phyloP scores from a whole-genome alignment of 2,888 invertebrate genomes.

The Polymixis lichenea region DNA sequence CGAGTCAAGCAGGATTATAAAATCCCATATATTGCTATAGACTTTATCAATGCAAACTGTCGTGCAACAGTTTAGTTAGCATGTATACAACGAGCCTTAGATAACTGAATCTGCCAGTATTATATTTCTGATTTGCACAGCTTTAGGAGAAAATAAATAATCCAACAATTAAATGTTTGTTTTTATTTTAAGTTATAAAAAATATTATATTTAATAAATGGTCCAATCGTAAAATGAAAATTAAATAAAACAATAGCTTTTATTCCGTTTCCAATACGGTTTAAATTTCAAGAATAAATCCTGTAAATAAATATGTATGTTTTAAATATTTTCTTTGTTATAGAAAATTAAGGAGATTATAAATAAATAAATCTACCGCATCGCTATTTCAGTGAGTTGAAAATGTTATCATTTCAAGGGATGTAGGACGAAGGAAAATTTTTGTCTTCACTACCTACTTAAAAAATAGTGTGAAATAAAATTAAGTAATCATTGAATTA shows the following conservation, averaged over 20 bases:
- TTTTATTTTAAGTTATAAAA: slow-evolving; percentile 1
- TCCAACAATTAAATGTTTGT: background rate
- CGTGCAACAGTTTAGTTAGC: background rate
- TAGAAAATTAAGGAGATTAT: slow-evolving; percentile 60
- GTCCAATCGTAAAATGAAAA: slow-evolving; percentile 62
- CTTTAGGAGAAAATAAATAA: slow-evolving; percentile 26
- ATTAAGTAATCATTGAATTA: slow-evolving; percentile 87
- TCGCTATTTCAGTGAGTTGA: slow-evolving; percentile 64
- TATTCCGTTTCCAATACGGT: slow-evolving; percentile 46
- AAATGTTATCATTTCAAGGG: slow-evolving; percentile 66
- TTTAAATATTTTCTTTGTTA: slow-evolving; percentile 45
- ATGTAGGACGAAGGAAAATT: slow-evolving; percentile 74
- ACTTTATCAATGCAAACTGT: background rate
- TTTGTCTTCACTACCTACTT: slow-evolving; percentile 86
- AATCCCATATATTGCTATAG: background rate
- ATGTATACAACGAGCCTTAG: background rate
- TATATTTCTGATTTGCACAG: slow-evolving; percentile 36
- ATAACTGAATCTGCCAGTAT: slow-evolving; percentile 35
- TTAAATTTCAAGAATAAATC: slow-evolving; percentile 37
- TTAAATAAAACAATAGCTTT: slow-evolving; percentile 23
- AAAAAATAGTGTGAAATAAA: slow-evolving; percentile 81
- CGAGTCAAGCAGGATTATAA: too few species aligned
- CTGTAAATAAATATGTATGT: slow-evolving; percentile 67
- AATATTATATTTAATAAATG: slow-evolving; percentile 15
- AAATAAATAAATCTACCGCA: slow-evolving; percentile 59